These are phyloP conservation scores for Rhabdophis nuchalis DNA, from an alignment of 2,797 vertebrate genomes.

Conservation along the genomic window DNA sequence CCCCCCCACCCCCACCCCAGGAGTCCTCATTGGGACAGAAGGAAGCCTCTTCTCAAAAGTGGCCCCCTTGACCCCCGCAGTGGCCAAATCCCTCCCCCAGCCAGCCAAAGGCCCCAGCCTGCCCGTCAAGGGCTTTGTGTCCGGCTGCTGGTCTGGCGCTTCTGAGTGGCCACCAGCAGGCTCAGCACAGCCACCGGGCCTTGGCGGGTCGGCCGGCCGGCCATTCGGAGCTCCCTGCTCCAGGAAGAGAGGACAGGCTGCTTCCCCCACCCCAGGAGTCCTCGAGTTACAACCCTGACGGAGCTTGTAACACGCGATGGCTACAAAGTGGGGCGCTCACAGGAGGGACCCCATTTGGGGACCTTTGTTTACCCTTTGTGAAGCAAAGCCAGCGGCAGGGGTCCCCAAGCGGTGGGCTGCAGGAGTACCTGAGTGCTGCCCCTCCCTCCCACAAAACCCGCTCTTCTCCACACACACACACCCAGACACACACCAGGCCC, in stretches of 20 bases:
- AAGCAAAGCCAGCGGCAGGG: no score
- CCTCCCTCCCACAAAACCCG: no score
- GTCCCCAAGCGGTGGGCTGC: no score
- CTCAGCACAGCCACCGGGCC: no score
- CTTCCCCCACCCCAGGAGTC: no score
- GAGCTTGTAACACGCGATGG: not conserved
- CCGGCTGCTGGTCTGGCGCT: not conserved
- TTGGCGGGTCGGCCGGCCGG: not conserved
- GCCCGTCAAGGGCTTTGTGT: not conserved
- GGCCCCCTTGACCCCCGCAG: not conserved
- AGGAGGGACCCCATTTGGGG: no score
- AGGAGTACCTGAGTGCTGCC: no score
- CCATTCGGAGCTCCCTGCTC: accelerated
- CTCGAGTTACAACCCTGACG: accelerated
- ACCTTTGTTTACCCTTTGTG: no score
- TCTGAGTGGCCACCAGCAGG: not conserved
- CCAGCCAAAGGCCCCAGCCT: accelerated
- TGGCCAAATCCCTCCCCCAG: not conserved
- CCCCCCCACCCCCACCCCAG: not conserved
- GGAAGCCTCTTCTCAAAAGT: not conserved
- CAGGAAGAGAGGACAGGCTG: not conserved
- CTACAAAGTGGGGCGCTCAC: not conserved
- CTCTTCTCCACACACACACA: no score
- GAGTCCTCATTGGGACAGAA: no score
- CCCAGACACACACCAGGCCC: no score